phyloP scores from a whole-genome alignment of 2,113 vertebrate genomes.

The Microtus oregoni region DNA sequence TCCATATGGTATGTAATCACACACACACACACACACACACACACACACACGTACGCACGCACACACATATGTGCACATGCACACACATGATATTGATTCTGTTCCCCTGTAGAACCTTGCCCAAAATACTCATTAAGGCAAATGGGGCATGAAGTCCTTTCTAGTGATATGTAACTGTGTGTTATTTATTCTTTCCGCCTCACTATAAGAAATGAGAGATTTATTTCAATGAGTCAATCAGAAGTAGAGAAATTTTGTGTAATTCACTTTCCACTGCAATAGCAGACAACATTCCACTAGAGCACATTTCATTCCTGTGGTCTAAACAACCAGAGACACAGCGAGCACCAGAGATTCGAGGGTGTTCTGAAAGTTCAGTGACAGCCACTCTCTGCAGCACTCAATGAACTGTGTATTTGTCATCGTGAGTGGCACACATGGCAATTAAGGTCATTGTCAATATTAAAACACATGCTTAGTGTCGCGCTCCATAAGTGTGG shows the following conservation, averaged over 20 bases:
- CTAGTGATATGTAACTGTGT: background rate
- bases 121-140: background rate
- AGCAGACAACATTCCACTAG: background rate
- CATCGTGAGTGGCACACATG: background rate
- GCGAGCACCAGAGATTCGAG: constrained; percentile 1
- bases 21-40: background rate
- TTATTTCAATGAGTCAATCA: constrained; percentile 41
- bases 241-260: constrained; percentile 34
- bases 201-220: constrained; percentile 2
- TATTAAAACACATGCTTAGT: background rate
- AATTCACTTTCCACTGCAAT: constrained; percentile 43
- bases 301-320: background rate
- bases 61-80: background rate
- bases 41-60: background rate
- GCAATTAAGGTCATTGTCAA: background rate
- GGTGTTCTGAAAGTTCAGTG: constrained; percentile 8
- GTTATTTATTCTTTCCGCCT: constrained; percentile 34
- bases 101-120: background rate
- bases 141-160: constrained; percentile 42
- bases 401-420: background rate
- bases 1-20: background rate
- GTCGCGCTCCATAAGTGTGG: background rate
- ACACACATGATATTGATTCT: background rate
- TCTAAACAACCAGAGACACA: constrained; percentile 4
- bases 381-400: background rate